Evolutionary conservation across 1,140 invertebrate species (phyloP).

Genomic region (Ectropis grisescens): DNA sequence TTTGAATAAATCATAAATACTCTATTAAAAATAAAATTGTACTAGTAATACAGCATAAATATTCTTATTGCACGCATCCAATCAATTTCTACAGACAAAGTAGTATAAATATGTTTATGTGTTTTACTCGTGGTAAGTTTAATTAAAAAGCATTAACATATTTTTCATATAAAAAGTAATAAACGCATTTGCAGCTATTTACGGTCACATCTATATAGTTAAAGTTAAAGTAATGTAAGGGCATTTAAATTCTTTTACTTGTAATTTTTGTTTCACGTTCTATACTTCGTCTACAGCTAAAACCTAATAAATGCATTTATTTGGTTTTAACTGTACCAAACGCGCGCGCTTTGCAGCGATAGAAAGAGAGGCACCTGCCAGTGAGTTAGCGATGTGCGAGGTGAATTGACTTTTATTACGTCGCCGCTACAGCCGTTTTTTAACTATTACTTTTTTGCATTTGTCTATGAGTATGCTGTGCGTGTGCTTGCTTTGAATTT

Average conservation of each 20-base stretch:
- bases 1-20: no score
- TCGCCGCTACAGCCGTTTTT: no score
- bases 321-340: not conserved
- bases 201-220: not conserved
- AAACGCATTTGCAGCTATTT: not conserved
- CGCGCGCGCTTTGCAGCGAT: not conserved
- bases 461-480: no score
- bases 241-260: not conserved
- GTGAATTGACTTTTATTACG: no score
- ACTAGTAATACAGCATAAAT: conserved; percentile 5
- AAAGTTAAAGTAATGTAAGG: not conserved
- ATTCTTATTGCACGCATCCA: not conserved
- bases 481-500: no score
- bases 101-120: not conserved
- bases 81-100: not conserved
- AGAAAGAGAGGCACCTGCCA: no score
- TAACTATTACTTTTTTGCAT: no score
- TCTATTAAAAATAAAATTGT: conserved; percentile 6
- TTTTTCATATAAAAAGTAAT: not conserved
- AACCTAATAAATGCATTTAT: not conserved
- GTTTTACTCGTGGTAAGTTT: not conserved
- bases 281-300: not conserved
- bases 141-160: no score
- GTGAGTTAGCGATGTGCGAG: no score
- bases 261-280: not conserved